These are phyloP conservation scores for Diplodus sargus DNA, from an alignment of 2,797 vertebrate species.

Conservation along the genomic window DNA sequence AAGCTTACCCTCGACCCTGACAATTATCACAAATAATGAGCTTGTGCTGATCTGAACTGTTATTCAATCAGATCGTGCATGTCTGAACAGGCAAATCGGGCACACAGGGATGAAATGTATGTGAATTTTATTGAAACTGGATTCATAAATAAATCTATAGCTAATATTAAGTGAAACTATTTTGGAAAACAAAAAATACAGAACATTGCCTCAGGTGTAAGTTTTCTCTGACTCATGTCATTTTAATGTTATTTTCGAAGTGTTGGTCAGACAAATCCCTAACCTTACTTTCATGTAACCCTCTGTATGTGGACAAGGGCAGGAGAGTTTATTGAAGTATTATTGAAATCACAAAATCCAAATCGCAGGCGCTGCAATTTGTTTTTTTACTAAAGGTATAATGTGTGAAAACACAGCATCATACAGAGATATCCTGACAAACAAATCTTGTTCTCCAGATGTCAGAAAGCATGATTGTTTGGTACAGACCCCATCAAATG, in stretches of 20 bases:
- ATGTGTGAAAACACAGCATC: no score
- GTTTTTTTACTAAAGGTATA: no score
- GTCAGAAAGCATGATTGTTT: no score
- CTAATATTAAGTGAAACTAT: background rate
- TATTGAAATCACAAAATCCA: no score
- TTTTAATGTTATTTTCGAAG: background rate
- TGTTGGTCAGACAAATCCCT: background rate
- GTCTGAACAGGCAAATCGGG: background rate
- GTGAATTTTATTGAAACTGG: background rate
- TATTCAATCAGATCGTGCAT: constrained; percentile 10
- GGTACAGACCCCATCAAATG: no score
- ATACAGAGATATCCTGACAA: no score
- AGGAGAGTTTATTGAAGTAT: no score
- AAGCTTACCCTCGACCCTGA: constrained; percentile 7
- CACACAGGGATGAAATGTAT: constrained; percentile 5
- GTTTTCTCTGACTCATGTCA: background rate
- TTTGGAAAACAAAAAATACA: background rate
- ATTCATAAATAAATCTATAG: constrained; percentile 1
- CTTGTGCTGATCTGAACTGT: constrained; percentile 24
- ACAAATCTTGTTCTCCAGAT: no score
- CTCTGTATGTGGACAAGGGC: no score
- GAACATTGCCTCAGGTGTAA: background rate
- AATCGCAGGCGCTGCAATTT: no score
- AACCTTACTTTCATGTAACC: no score
- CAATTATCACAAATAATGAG: constrained; percentile 45